These are phyloP conservation scores for Symphodus melops DNA, from an alignment of 2,113 vertebrate species.

Conservation along the genomic window DNA sequence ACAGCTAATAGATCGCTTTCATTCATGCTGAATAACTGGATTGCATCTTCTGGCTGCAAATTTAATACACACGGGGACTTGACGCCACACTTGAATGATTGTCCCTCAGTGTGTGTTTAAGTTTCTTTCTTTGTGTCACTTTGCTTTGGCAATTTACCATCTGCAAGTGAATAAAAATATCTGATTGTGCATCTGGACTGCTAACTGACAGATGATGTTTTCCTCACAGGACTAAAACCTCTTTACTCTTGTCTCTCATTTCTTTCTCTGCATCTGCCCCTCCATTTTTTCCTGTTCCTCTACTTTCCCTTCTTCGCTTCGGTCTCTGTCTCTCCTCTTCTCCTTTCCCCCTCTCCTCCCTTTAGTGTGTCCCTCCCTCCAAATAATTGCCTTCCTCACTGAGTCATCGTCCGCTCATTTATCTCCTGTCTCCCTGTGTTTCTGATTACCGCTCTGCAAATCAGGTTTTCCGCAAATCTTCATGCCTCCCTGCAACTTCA, in stretches of 20 bases:
- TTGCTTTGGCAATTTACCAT: slow-evolving; percentile 5
- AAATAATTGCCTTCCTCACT: slow-evolving; percentile 68
- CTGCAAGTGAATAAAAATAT: neutral
- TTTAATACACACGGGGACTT: slow-evolving; percentile 15
- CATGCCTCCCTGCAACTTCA: slow-evolving; percentile 32
- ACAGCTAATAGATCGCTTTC: slow-evolving; percentile 50
- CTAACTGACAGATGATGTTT: slow-evolving; percentile 27
- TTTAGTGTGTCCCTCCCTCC: slow-evolving; percentile 36
- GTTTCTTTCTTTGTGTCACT: neutral
- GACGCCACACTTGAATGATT: neutral
- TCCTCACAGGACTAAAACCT: slow-evolving; percentile 6
- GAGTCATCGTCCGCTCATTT: slow-evolving; percentile 70
- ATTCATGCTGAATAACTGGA: slow-evolving; percentile 47
- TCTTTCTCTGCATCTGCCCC: slow-evolving; percentile 9
- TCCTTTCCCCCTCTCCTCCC: slow-evolving; percentile 39
- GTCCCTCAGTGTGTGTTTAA: neutral
- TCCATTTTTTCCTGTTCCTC: neutral
- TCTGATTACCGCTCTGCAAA: slow-evolving; percentile 66
- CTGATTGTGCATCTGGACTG: neutral
- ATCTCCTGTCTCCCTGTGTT: slow-evolving; percentile 60
- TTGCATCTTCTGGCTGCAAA: slow-evolving; percentile 34
- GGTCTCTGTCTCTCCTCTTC: slow-evolving; percentile 32
- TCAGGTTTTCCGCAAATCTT: slow-evolving; percentile 44
- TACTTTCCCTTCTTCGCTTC: slow-evolving; percentile 23
- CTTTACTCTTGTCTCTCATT: neutral